Evolutionary conservation across 2,113 vertebrate genomes (phyloP), one percentile per base, ranked within the genome.

Genomic region (Cryptotis parvus): DNA sequence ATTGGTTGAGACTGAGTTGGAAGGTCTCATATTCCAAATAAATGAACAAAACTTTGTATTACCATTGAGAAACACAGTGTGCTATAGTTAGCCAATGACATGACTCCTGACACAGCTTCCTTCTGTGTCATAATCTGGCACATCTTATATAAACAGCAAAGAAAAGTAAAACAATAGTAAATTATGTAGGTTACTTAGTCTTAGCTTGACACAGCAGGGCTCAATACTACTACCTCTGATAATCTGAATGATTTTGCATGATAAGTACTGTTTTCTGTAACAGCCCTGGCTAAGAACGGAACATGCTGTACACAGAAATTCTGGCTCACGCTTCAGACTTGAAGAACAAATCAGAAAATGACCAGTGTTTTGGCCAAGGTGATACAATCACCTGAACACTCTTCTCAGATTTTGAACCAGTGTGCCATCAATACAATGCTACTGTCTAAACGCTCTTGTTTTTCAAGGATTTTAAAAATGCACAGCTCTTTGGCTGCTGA

Each of bases 331-430:
- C 69, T 37, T 93, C 61, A 70, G 55, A 91, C 45, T 37, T 73
- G 33, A 92, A 66, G 73, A 90, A 84, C 35, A 87, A 94, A 81
- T 80, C 73, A 65, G 65, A 93, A 90, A 84, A 94, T 87, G 52
- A 72, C 52, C 45, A 77, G 29, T 43, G 24, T 39, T 84, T 22
- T 20, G 77, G 43, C 73, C 77, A 82, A 22, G 55, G 37, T 78
- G 68, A 87, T 69, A 70, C 6, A 63, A 9, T 69, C 73, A 75
- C 86, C 87, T 90, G 68, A 94, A 79, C 11, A 69, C 27, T 63
- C 45, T 74, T 89, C 24, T 31, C 41, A 69, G 90, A 76, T 81
- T 92, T 74, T 81, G 37, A 78, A 91, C 15, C 4, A 90, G n/a
- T 22, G 61, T 33, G 49, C 27, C 68, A 85, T 91, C 65, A 84